Evolutionary conservation across 2,797 vertebrate genomes (phyloP).

Genomic region (Halcyon chelicuti): DNA sequence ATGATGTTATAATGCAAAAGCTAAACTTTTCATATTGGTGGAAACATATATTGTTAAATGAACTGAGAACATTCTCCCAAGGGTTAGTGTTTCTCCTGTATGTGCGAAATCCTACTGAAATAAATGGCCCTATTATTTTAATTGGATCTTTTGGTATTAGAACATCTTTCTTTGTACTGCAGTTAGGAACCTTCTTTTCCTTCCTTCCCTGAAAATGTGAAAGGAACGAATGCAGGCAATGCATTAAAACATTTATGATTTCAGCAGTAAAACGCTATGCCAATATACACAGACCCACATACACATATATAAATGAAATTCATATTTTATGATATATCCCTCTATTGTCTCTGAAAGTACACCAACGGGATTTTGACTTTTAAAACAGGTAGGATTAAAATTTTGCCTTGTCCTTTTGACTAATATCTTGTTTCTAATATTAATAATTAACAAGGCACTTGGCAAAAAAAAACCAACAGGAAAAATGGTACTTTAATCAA

Average conservation of each 20-base stretch:
- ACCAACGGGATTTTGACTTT: background rate
- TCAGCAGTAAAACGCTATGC: background rate
- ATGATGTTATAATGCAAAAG: slow-evolving; percentile 64
- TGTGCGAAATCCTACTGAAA: slow-evolving; percentile 66
- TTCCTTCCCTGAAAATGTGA: slow-evolving; percentile 45
- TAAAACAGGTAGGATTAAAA: background rate
- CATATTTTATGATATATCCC: background rate
- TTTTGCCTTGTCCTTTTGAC: background rate
- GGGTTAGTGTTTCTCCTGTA: slow-evolving; percentile 65
- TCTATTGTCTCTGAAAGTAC: background rate
- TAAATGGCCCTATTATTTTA: slow-evolving; percentile 75
- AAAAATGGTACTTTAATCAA: background rate
- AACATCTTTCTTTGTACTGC: slow-evolving; percentile 60
- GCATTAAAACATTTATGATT: slow-evolving; percentile 59
- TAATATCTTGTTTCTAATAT: background rate
- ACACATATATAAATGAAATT: slow-evolving; percentile 13
- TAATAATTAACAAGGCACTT: background rate
- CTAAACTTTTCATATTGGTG: slow-evolving; percentile 53
- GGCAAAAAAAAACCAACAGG: background rate
- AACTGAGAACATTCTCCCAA: slow-evolving; percentile 71
- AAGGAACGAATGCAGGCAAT: slow-evolving; percentile 22
- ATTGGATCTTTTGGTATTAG: slow-evolving; percentile 73
- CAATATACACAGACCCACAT: background rate
- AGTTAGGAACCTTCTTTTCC: slow-evolving; percentile 45
- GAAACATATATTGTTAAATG: slow-evolving; percentile 67